Evolutionary conservation across 2,113 vertebrate genomes (phyloP), one percentile per base, ranked within the genome.

Genomic region (Ahaetulla prasina): DNA sequence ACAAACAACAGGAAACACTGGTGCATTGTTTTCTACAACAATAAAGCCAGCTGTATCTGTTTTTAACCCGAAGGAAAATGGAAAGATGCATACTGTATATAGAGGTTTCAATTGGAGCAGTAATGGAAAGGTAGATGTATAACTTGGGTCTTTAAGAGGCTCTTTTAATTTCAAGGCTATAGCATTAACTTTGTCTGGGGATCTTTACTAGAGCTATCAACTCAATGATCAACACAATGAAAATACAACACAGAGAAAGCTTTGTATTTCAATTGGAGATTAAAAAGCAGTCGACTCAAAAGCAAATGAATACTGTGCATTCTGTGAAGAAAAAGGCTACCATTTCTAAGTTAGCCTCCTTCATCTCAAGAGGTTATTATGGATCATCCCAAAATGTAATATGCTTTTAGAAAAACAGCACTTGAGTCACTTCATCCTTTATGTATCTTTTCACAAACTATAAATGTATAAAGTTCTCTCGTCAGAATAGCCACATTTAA

Each of bases 121-220:
- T 96, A 96, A 97, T 96, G 96, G 96, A 96, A 96, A 93, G 93
- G 94, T 93, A 95, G 97, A 93, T 89, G 96, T 93, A 94, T 92
- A 92, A 95, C 95, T 96, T 95, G 94, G 92, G 95, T 94, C 50
- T 68, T 95, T 93, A 95, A 94, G 96, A 90, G 94, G 94, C 96
- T 92, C 90, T 94, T 96, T 97, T 97, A 96, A 97, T 97, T 97
- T 96, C 55, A 94, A 92, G 85, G 95, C 93, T 96, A 93, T 90
- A 94, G 89, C 91, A 92, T 94, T 95, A 95, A 97, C 94, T 93
- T 94, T 95, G 95, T 95, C 95, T 93, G 93, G 95, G 96, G 94
- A 94, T 91, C 0, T 0, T 95, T 93, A 93, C 96, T 95, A 96
- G 87, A 96, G 93, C 96, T 97, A 97, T 97, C 96, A 96, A 94